phyloP scores from a whole-genome alignment of 2,888 invertebrate genomes.

The Lagria hirta region DNA sequence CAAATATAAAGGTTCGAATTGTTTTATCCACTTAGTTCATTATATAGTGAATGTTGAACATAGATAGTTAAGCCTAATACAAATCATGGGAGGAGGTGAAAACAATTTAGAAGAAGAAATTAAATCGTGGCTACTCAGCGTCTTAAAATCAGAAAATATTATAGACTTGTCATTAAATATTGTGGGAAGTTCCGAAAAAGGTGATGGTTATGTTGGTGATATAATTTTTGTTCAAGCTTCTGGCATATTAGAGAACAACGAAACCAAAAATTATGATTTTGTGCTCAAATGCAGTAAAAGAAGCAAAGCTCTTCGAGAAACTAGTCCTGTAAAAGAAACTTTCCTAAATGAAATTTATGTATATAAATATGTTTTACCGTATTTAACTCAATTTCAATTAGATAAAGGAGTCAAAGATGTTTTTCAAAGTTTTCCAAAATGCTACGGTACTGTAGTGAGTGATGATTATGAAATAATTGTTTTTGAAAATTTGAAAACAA shows the following conservation, averaged over 20 bases:
- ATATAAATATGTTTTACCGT: constrained; percentile 24
- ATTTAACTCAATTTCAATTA: constrained; percentile 8
- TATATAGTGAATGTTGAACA: too few relatives aligned
- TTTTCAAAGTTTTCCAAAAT: constrained; percentile 14
- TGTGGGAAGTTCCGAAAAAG: constrained; percentile 28
- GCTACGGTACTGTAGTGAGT: constrained; percentile 6
- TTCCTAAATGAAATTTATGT: constrained; percentile 32
- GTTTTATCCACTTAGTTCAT: too few relatives aligned
- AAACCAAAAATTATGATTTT: constrained; percentile 26
- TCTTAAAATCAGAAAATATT: constrained; percentile 10
- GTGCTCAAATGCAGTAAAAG: constrained; percentile 15
- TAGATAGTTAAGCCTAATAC: too few relatives aligned
- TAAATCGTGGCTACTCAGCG: constrained; percentile 1
- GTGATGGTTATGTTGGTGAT: constrained; percentile 39
- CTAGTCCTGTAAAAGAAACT: constrained; percentile 24
- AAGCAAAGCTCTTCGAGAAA: constrained; percentile 23
- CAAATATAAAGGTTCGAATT: too few relatives aligned
- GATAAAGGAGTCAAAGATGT: constrained; percentile 1
- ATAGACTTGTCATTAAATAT: constrained; percentile 20
- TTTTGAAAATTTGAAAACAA: constrained; percentile 34
- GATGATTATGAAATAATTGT: constrained; percentile 31
- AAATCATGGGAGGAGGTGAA: too few relatives aligned
- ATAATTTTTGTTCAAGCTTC: constrained; percentile 32
- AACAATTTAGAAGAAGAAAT: constrained; percentile 5
- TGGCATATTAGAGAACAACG: constrained; percentile 18